Percentiles rank a stretch among this genome's conserved stretches.
Conservation (phyloP, 2,888 invertebrate species). For the Seira ritae region DNA sequence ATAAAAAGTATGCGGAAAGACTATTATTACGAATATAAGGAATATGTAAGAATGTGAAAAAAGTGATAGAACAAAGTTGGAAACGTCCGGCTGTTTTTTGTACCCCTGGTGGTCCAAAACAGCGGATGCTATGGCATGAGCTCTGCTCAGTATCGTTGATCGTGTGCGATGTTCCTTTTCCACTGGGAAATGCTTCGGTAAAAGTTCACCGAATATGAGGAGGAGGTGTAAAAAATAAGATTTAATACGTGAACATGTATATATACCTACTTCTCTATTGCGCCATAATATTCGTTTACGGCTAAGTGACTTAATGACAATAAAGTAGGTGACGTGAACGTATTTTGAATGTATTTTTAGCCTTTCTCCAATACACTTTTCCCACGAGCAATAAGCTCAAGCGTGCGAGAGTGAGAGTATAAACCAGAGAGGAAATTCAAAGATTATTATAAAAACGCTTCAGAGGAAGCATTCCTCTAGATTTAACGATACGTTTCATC, state of each 20-base stretch:
- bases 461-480: not conserved
- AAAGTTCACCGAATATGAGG: conserved; percentile 4
- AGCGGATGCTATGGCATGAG: not conserved
- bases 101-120: not conserved
- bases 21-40: not conserved
- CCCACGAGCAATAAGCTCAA: too few species aligned
- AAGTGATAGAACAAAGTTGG: not conserved
- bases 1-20: conserved; percentile 6
- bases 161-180: not conserved
- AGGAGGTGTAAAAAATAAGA: not conserved
- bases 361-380: not conserved
- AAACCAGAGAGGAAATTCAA: too few species aligned
- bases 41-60: not conserved
- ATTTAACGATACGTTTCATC: conserved; percentile 11
- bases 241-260: too few species aligned
- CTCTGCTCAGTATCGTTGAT: not conserved
- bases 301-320: conserved; percentile 51
- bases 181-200: not conserved
- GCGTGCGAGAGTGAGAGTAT: too few species aligned
- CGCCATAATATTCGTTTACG: conserved; percentile 37
- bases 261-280: not conserved
- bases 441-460: not conserved
- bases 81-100: not conserved
- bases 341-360: conserved; percentile 47
- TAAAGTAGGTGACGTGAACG: conserved; percentile 48